phyloP scores from a whole-genome alignment of 2,888 invertebrate genomes.

The Acrocyrtus sp. region DNA sequence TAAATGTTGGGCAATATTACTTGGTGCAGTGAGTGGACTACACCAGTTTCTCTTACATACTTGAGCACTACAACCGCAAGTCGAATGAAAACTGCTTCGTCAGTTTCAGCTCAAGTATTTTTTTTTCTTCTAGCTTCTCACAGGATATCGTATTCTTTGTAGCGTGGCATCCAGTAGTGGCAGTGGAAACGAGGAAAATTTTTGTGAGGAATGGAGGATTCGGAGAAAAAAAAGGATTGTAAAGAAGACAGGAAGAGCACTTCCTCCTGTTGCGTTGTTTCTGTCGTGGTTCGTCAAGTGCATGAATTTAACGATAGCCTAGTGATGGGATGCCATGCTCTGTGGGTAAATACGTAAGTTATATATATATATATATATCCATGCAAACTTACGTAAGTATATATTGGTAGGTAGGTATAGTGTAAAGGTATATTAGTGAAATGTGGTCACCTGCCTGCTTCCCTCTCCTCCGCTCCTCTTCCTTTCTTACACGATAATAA shows the following conservation, averaged over 20 bases:
- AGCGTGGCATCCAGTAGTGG: conserved; percentile 28
- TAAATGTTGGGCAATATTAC: no score
- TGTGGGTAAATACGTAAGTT: not conserved
- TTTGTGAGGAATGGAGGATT: conserved; percentile 29
- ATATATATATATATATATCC: no score
- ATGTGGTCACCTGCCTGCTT: conserved; percentile 46
- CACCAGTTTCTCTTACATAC: no score
- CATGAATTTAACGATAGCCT: not conserved
- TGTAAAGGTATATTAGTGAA: not conserved
- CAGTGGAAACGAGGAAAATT: conserved; percentile 28
- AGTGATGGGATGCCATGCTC: not conserved
- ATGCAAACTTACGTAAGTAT: not conserved
- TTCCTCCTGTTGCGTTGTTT: conserved; percentile 48
- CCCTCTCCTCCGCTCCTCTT: conserved; percentile 6
- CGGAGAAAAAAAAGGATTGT: conserved; percentile 8
- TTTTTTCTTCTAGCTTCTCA: conserved; percentile 20
- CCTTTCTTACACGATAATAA: conserved; percentile 8
- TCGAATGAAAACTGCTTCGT: no score
- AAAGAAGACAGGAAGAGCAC: conserved; percentile 50
- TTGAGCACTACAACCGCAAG: no score
- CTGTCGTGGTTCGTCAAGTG: conserved; percentile 49
- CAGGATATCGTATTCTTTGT: conserved; percentile 30
- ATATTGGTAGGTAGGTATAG: not conserved
- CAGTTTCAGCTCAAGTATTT: no score
- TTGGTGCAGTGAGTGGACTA: no score